Evolutionary conservation across 2,113 vertebrate species (phyloP).

Genomic region (Polypterus senegalus): DNA sequence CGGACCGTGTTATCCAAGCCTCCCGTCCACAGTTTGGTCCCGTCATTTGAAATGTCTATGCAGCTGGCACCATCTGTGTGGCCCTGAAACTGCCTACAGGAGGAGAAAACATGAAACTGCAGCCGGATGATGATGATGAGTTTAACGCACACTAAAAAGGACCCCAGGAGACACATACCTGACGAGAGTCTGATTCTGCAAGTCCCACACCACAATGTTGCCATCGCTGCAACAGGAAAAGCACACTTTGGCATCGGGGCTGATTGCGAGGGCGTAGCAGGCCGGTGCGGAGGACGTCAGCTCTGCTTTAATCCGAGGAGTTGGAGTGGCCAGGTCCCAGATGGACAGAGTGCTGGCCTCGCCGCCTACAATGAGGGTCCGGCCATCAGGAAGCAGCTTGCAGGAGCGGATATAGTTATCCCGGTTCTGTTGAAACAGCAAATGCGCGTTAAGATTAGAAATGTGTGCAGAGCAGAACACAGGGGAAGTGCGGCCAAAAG

Average conservation of each 20-base stretch:
- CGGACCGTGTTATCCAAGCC: conserved; percentile 60
- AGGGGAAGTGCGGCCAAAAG: too few relatives aligned
- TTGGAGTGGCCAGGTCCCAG: conserved; percentile 62
- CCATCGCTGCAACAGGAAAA: conserved; percentile 79
- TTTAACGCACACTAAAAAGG: too few relatives aligned
- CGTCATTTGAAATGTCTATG: conserved; percentile 62
- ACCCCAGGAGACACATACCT: conserved; percentile 32
- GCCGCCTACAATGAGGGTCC: conserved; percentile 59
- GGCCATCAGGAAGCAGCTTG: conserved; percentile 60
- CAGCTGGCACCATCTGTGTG: conserved; percentile 62
- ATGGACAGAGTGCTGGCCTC: conserved; percentile 68
- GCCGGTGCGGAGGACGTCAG: conserved; percentile 66
- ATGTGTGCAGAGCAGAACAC: background rate
- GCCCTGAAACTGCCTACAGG: conserved; percentile 55
- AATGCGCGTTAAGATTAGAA: conserved; percentile 3
- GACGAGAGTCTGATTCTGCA: conserved; percentile 67
- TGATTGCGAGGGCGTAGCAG: conserved; percentile 74
- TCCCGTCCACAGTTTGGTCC: conserved; percentile 61
- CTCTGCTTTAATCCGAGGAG: conserved; percentile 70
- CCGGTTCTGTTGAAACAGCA: conserved; percentile 43
- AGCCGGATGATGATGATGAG: background rate
- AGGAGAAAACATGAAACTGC: background rate
- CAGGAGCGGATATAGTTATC: conserved; percentile 72
- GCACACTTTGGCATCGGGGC: conserved; percentile 74
- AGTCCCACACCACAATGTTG: conserved; percentile 73